A percentile compares a stretch with the other conserved stretches of the same genome.
phyloP scores from a whole-genome alignment of 2,888 invertebrate genomes.

The Chalcis sispes region DNA sequence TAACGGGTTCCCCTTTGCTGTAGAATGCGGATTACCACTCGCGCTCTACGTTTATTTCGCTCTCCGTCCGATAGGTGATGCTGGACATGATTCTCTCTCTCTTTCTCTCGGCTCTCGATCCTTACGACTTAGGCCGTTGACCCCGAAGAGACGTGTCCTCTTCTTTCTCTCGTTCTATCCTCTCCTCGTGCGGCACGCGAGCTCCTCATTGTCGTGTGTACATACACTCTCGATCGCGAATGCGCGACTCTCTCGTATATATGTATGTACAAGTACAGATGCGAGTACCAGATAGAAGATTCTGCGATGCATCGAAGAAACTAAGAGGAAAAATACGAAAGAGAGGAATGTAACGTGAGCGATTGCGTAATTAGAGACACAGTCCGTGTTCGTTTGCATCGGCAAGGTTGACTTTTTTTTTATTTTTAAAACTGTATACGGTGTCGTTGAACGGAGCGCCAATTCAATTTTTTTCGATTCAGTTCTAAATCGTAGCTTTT shows the following conservation, averaged over 20 bases:
- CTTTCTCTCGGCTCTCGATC: constrained; percentile 18
- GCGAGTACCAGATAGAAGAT: constrained; percentile 22
- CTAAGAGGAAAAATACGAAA: neutral
- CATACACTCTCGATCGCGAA: constrained; percentile 60
- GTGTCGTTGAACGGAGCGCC: no score
- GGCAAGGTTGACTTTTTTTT: no score
- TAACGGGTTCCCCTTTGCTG: constrained; percentile 66
- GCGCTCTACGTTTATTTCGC: constrained; percentile 60
- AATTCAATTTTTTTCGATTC: no score
- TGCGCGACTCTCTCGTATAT: constrained; percentile 56
- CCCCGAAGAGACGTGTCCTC: constrained; percentile 33
- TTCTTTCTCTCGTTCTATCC: constrained; percentile 57
- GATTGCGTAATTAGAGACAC: no score
- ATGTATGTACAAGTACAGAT: no score
- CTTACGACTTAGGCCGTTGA: constrained; percentile 54
- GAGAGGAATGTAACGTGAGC: no score
- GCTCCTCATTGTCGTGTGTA: constrained; percentile 64
- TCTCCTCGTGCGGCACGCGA: constrained; percentile 62
- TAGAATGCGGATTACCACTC: constrained; percentile 68
- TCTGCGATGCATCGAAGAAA: constrained; percentile 8
- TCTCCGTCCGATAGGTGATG: constrained; percentile 72
- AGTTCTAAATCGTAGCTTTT: no score
- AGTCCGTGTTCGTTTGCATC: no score
- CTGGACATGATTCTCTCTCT: constrained; percentile 65
- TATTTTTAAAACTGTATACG: no score